Percentiles rank a stretch among this genome's conserved stretches.
phyloP scores from a whole-genome alignment of 2,113 vertebrate species.

The Microcebus murinus region DNA sequence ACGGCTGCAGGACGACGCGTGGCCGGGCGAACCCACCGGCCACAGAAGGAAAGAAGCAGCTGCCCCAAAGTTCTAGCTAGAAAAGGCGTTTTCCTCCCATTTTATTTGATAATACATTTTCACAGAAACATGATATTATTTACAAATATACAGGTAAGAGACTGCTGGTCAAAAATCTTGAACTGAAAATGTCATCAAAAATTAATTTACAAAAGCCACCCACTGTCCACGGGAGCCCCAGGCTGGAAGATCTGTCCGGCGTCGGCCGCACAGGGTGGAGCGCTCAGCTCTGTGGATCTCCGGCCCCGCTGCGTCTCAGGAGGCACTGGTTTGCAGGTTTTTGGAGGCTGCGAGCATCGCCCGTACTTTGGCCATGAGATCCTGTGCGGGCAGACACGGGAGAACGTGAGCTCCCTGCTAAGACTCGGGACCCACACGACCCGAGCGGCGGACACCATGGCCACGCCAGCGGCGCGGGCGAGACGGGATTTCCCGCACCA shows the following conservation, averaged over 20 bases:
- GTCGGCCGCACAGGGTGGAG: conserved; percentile 52
- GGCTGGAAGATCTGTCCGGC: conserved; percentile 65
- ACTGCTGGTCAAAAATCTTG: conserved; percentile 86
- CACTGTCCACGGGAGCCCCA: conserved; percentile 68
- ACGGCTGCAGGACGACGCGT: not conserved
- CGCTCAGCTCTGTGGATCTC: conserved; percentile 60
- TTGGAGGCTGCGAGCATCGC: conserved; percentile 99
- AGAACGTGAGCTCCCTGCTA: not conserved
- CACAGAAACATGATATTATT: conserved; percentile 90
- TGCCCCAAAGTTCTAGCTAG: conserved; percentile 72
- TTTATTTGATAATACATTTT: conserved; percentile 87
- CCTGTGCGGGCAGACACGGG: conserved; percentile 84
- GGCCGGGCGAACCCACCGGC: not conserved
- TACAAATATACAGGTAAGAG: conserved; percentile 90
- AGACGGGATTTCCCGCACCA: too few species aligned
- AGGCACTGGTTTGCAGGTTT: conserved; percentile 92
- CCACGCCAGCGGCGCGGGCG: not conserved
- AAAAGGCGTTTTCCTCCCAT: conserved; percentile 84
- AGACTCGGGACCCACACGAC: accelerated
- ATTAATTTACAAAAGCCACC: conserved; percentile 87
- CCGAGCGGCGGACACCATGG: accelerated
- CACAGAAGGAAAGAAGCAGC: conserved; percentile 56
- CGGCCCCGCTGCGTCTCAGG: conserved; percentile 84
- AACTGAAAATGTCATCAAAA: conserved; percentile 87
- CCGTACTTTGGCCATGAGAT: conserved; percentile 99